phyloP scores from a whole-genome alignment of 2,888 invertebrate species.

The Pomacea canaliculata region DNA sequence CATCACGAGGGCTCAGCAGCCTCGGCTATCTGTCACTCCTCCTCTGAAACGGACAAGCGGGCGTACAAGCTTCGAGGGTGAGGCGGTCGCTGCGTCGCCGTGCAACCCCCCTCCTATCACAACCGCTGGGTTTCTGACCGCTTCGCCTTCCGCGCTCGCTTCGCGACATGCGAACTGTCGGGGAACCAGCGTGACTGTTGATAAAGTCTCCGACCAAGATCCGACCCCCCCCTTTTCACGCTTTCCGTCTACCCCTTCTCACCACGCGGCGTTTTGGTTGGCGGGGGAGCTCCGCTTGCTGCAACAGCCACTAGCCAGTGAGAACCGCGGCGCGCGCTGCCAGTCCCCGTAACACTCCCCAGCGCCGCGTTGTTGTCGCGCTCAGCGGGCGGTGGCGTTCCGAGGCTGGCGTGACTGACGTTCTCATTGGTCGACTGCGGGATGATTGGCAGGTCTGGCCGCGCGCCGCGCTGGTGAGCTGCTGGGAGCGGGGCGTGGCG shows the following conservation, averaged over 20 bases:
- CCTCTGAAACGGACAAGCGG: no score
- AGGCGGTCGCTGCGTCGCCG: constrained; percentile 1
- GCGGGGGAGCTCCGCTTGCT: constrained; percentile 14
- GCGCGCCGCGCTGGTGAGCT: constrained; percentile 16
- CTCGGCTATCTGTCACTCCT: not conserved
- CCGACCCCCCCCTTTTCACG: constrained; percentile 20
- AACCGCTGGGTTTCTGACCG: not conserved
- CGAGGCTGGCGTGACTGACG: not conserved
- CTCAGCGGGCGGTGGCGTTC: constrained; percentile 3
- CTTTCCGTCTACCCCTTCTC: constrained; percentile 4
- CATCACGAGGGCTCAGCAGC: not conserved
- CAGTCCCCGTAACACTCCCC: constrained; percentile 3
- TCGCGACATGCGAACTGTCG: constrained; percentile 15
- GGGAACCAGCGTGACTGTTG: constrained; percentile 23
- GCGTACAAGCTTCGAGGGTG: not conserved
- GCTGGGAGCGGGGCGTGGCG: constrained; percentile 13
- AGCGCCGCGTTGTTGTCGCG: constrained; percentile 1
- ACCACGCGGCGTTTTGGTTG: constrained; percentile 22
- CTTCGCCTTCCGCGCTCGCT: not conserved
- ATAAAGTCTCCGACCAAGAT: constrained; percentile 16
- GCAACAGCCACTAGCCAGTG: constrained; percentile 16
- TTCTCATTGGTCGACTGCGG: constrained; percentile 6
- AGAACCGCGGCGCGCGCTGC: constrained; percentile 12
- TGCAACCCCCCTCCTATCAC: constrained; percentile 17
- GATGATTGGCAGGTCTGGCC: constrained; percentile 10